Evolutionary conservation across 2,113 vertebrate species (phyloP).

Genomic region (Rhinopithecus roxellana): DNA sequence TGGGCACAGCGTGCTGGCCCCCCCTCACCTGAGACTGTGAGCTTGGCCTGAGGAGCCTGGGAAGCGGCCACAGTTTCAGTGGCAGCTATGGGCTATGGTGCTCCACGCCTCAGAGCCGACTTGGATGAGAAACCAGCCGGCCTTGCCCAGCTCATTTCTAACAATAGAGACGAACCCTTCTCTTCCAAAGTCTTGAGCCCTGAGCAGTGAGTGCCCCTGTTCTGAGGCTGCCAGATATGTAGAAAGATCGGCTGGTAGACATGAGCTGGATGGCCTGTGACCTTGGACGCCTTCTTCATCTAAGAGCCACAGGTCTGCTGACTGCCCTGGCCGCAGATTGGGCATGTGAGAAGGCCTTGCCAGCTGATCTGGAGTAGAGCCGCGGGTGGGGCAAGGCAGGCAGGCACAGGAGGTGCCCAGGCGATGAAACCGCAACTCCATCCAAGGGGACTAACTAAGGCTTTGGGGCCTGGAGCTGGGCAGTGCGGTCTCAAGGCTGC

Average conservation of each 20-base stretch:
- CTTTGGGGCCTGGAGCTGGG: not conserved
- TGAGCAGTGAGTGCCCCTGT: not conserved
- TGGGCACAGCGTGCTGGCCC: not conserved
- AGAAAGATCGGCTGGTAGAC: not conserved
- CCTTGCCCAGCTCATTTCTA: accelerated
- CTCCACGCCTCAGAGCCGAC: not conserved
- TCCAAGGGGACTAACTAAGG: not conserved
- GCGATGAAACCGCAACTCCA: not conserved
- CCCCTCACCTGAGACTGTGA: not conserved
- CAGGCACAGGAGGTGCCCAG: not conserved
- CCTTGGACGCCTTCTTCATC: not conserved
- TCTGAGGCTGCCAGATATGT: not conserved
- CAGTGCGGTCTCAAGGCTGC: not conserved
- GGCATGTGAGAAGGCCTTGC: not conserved
- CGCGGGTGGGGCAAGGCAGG: not conserved
- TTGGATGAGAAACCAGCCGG: not conserved
- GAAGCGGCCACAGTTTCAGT: not conserved
- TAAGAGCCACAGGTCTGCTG: not conserved
- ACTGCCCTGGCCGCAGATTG: not conserved
- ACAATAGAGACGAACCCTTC: not conserved
- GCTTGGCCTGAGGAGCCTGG: not conserved
- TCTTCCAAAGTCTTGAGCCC: not conserved
- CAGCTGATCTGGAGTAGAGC: not conserved
- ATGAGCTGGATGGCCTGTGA: accelerated
- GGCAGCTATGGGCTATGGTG: accelerated